phyloP scores from a whole-genome alignment of 2,113 vertebrate species.

The Calyptomena viridis region DNA sequence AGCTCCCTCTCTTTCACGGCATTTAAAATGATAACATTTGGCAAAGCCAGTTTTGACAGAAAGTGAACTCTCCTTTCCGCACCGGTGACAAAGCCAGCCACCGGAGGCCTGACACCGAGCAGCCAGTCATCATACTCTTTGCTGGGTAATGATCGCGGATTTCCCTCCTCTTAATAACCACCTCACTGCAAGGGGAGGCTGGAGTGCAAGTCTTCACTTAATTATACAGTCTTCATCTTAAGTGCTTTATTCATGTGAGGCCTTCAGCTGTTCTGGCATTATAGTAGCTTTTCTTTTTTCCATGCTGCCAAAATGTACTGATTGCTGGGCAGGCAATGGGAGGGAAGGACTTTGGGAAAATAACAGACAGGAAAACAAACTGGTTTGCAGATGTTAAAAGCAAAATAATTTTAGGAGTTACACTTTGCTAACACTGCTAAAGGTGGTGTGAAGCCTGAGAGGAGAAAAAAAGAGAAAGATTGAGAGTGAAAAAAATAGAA shows the following conservation, averaged over 20 bases:
- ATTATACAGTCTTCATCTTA: constrained; percentile 72
- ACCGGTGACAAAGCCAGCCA: constrained; percentile 82
- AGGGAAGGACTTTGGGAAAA: background rate
- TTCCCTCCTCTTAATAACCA: constrained; percentile 74
- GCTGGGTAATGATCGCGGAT: constrained; percentile 84
- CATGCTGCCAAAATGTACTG: background rate
- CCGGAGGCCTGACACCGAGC: constrained; percentile 81
- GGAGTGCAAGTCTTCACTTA: constrained; percentile 60
- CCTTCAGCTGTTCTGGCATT: constrained; percentile 18
- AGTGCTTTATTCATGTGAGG: constrained; percentile 63
- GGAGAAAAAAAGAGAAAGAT: background rate
- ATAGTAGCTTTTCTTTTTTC: background rate
- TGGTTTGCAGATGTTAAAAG: background rate
- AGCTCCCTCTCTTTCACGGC: constrained; percentile 88
- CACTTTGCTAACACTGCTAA: background rate
- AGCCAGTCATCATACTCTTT: constrained; percentile 83
- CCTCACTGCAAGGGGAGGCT: constrained; percentile 62
- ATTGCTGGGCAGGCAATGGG: background rate
- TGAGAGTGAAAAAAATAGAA: background rate
- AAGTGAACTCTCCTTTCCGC: constrained; percentile 82
- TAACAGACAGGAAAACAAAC: background rate
- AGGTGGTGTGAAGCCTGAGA: background rate
- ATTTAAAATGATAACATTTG: constrained; percentile 96
- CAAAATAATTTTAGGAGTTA: background rate
- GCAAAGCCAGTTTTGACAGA: constrained; percentile 88